Conservation (phyloP, 35 echinoderm and acorn worm genomes). For the Patiria miniata region DNA sequence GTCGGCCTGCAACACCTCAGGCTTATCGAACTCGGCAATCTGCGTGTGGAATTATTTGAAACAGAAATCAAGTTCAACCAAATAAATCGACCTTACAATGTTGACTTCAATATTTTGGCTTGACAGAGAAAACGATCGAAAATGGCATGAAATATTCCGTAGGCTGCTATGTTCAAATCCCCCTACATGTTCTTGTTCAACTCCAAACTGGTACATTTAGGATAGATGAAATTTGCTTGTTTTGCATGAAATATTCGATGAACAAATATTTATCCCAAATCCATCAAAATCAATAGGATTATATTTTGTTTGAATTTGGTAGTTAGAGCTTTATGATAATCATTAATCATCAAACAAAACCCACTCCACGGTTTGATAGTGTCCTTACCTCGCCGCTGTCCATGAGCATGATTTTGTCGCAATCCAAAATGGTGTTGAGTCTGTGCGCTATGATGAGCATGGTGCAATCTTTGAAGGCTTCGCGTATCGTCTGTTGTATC, state of each 20-base stretch:
- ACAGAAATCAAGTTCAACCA: neutral
- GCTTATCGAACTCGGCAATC: slow-evolving; percentile 88
- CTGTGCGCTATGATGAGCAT: slow-evolving; percentile 48
- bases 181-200: neutral
- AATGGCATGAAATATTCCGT: neutral
- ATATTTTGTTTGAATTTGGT: too few species aligned
- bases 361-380: too few species aligned
- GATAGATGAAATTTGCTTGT: too few species aligned
- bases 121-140: too few species aligned
- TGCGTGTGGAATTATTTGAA: neutral
- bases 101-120: too few species aligned
- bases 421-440: slow-evolving; percentile 57
- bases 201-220: too few species aligned
- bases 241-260: too few species aligned
- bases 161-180: neutral
- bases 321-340: neutral
- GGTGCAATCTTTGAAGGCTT: slow-evolving; percentile 75
- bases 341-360: neutral
- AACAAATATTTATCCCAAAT: too few species aligned
- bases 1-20: slow-evolving; percentile 34
- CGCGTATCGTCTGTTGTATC: slow-evolving; percentile 80
- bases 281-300: too few species aligned
- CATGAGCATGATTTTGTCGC: slow-evolving; percentile 78
- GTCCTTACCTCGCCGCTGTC: slow-evolving; percentile 53
- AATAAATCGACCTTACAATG: too few species aligned